These are phyloP conservation scores for Okapia johnstoni DNA, from an alignment of 2,113 vertebrate species.

Conservation along the genomic window DNA sequence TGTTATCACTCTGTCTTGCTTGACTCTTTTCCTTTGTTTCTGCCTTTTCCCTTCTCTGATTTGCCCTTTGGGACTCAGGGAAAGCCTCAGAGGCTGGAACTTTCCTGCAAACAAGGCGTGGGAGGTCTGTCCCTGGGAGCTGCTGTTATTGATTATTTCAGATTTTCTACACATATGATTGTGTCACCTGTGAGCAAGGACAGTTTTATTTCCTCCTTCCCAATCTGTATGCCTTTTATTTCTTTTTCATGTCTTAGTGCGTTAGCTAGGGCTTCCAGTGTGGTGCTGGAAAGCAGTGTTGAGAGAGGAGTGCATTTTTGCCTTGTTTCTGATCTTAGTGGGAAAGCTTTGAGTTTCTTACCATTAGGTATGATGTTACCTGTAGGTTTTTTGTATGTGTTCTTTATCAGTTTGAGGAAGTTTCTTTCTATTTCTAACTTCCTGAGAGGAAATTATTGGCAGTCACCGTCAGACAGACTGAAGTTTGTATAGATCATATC, in stretches of 20 bases:
- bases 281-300: not conserved
- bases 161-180: not conserved
- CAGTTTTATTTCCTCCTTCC: not conserved
- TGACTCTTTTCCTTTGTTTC: not conserved
- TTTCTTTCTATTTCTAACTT: not conserved
- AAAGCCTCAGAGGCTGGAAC: not conserved
- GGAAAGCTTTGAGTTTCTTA: not conserved
- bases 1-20: not conserved
- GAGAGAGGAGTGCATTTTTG: not conserved
- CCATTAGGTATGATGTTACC: too few relatives aligned
- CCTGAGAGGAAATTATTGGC: not conserved
- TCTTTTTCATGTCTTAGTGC: not conserved
- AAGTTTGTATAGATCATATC: not conserved
- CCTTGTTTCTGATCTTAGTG: not conserved
- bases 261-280: not conserved
- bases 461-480: not conserved
- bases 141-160: too few relatives aligned
- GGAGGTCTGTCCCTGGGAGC: not conserved
- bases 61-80: not conserved
- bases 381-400: not conserved
- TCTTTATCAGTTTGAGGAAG: not conserved
- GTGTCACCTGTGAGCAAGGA: not conserved
- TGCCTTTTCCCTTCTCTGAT: not conserved
- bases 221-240: not conserved
- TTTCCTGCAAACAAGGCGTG: not conserved